Percentiles rank a stretch among this genome's conserved stretches.
These are phyloP conservation scores for Acanthococcus lagerstroemiae DNA, from an alignment of 2,888 invertebrate species.

Conservation along the genomic window DNA sequence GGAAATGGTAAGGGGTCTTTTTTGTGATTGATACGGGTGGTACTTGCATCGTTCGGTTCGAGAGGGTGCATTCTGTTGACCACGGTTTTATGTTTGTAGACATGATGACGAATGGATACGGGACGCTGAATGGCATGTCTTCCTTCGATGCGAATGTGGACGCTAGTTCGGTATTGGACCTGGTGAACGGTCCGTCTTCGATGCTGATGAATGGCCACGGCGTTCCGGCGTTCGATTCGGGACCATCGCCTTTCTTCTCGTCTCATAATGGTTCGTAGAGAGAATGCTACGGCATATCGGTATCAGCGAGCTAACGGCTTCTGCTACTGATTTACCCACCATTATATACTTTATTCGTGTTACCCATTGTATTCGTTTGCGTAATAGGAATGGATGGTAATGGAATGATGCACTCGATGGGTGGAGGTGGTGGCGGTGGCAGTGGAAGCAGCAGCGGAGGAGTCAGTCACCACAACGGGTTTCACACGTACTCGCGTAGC, in stretches of 20 bases:
- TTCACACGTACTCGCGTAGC: background rate
- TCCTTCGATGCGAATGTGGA: slow-evolving; percentile 15
- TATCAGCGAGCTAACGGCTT: background rate
- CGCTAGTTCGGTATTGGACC: slow-evolving; percentile 13
- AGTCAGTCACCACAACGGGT: slow-evolving; percentile 13
- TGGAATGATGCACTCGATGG: background rate
- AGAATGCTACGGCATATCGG: background rate
- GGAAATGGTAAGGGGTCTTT: slow-evolving; percentile 39
- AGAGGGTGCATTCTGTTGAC: background rate
- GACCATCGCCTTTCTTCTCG: background rate
- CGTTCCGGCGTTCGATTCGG: slow-evolving; percentile 6
- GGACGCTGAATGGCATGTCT: slow-evolving; percentile 2
- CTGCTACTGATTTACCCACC: background rate
- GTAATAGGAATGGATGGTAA: background rate
- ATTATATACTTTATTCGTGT: background rate
- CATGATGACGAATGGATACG: slow-evolving; percentile 13
- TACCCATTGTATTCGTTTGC: background rate
- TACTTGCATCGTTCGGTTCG: background rate
- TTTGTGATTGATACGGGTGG: background rate
- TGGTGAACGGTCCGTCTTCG: slow-evolving; percentile 18
- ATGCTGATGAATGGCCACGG: slow-evolving; percentile 15
- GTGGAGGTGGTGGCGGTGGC: background rate
- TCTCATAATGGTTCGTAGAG: slow-evolving; percentile 4
- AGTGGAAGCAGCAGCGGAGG: background rate
- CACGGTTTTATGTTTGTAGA: too few relatives aligned